Evolutionary conservation across 1,140 invertebrate genomes (phyloP), one percentile per base, ranked within the genome.

Genomic region (Hesperophylax magnus): DNA sequence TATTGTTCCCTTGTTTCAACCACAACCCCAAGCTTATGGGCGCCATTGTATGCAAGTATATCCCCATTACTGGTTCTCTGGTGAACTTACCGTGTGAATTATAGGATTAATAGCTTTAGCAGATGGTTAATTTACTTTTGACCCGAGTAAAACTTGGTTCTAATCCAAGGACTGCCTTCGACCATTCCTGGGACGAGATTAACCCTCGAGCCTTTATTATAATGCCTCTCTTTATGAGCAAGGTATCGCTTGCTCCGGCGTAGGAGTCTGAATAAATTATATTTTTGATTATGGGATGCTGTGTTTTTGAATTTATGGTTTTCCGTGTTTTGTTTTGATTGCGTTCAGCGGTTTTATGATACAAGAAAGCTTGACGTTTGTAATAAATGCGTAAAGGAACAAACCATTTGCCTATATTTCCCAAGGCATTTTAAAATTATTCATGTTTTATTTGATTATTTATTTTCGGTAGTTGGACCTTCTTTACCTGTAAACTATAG

Each of bases 231-330:
- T 67, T 54, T 72, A 53, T 72, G 69, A 27, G 22, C 47, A 24
- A 15, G 24, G 69, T 72, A 72, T 54, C 69, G 52, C 69, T 6
- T 71, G 11, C 11, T 8, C 17, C 18, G 31, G 65, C 27, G 65
- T 72, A 67, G 69, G 47, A 54, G 31, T 52, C 22, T 54, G 67
- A 72, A 72, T 72, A 72, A 72, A 72, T 72, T 72, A 72, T 34
- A 54, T 24, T 72, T 69, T 71, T 72, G 20, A 67, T 67, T 34
- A 27, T 67, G 31, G 63, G 63, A 72, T 72, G 69, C 52, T 22
- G 47, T 53, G 69, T 53, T 72, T 54, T 22, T 54, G 47, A 72
- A 54, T 72, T 72, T 54, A 72, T 53, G 69, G 34, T 15, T 69
- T 34, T 69, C 20, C 17, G 39, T 72, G 39, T 54, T 67, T 53